Evolutionary conservation across 2,888 invertebrate genomes (phyloP), one percentile per base, ranked within the genome.

Genomic region (Hyposoter dolosus): DNA sequence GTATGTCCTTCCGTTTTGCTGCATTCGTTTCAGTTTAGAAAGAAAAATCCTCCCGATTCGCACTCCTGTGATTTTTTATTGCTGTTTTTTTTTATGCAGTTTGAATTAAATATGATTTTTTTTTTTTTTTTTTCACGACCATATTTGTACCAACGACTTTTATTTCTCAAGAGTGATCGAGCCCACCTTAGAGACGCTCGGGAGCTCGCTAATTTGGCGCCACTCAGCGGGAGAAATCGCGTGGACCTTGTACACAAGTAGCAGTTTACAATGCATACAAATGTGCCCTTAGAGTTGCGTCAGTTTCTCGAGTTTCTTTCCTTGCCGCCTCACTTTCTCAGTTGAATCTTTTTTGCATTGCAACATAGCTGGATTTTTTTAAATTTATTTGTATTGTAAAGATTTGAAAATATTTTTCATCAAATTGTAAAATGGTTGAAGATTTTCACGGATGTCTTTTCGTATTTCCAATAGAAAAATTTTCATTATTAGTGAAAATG

Each of bases 161-260:
- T 60, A 79, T 76, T 79, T 79, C 71, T 28, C 68, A 10, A 53
- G 79, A 83, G 69, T 83, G 56, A 82, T 85, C 76, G 82, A 56
- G 79, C 79, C 82, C 75, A 76, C 79, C 79, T 79, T 65, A 75
- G 74, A 78, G 82, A n/a, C 60, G 65, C 9, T 12, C 78, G 65
- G 63, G 79, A 76, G 75, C 47, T 83, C 69, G 76, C 83, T 86
- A 86, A 83, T 86, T 86, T 43, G 80, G 43, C 68, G 72, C 71
- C 76, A 66, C 82, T 43, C 85, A 83, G 85, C 83, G 77, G 80
- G 83, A 72, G 79, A 45, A 78, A 75, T 71, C 78, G 69, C 82
- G 82, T 82, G 82, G 81, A 84, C 56, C 77, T 74, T 45, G 43
- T 65, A 65, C 72, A 80, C 53, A 50, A 71, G 45, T 65, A 80